phyloP scores from a whole-genome alignment of 2,888 invertebrate genomes.

The Thysanoteuthis rhombus region DNA sequence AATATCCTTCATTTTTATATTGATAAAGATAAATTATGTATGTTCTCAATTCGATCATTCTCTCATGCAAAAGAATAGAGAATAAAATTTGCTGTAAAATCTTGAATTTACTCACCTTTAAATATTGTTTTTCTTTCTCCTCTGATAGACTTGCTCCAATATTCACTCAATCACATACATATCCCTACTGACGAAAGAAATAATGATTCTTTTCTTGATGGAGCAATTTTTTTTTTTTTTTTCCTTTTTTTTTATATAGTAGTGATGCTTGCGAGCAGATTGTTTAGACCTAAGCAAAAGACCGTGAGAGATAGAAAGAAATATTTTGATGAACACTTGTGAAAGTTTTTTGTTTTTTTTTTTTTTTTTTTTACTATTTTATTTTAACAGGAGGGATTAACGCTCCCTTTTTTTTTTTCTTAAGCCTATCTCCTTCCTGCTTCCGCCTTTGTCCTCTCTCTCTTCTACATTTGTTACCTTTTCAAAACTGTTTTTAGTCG shows the following conservation, averaged over 20 bases:
- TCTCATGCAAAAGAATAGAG: neutral
- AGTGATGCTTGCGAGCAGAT: neutral
- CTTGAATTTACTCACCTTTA: neutral
- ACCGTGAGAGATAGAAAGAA: neutral
- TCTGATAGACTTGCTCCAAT: neutral
- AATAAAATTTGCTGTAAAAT: neutral
- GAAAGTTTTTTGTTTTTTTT: no score
- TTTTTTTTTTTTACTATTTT: no score
- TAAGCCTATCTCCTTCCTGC: no score
- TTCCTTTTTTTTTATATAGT: no score
- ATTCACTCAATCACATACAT: neutral
- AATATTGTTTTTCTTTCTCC: neutral
- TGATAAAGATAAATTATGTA: no score
- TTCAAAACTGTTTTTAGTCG: neutral
- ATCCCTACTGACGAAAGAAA: neutral
- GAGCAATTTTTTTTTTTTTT: no score
- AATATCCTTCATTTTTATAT: no score
- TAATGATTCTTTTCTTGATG: no score
- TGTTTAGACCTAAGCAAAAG: neutral
- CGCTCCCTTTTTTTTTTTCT: no score
- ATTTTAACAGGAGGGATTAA: no score
- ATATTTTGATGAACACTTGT: no score
- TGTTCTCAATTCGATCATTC: neutral
- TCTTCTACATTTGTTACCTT: neutral
- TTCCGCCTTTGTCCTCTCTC: neutral